A percentile compares a stretch with the other conserved stretches of the same genome.
Evolutionary conservation across 1,140 invertebrate genomes (phyloP).

Genomic region (Anthonomus grandis): DNA sequence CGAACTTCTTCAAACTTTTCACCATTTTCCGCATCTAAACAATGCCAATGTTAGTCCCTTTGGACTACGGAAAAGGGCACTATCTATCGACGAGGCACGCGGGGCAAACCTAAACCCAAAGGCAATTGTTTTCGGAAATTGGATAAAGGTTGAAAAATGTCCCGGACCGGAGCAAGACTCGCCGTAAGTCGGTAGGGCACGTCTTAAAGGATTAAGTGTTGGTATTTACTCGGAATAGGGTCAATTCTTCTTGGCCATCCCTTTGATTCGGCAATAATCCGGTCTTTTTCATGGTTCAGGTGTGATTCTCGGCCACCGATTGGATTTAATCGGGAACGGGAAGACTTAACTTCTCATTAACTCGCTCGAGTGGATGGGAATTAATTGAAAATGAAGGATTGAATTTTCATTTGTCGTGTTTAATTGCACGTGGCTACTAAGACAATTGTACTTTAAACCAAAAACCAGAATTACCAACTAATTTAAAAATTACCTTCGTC

Average conservation of each 20-base stretch:
- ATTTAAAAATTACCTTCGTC: too few relatives aligned
- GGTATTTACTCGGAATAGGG: conserved; percentile 25
- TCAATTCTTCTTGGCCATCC: conserved; percentile 24
- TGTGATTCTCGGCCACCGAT: too few relatives aligned
- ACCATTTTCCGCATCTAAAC: too few relatives aligned
- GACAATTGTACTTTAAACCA: too few relatives aligned
- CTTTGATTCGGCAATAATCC: conserved; percentile 17
- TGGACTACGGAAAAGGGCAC: too few relatives aligned
- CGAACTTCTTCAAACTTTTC: too few relatives aligned
- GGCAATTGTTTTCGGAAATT: conserved; percentile 45
- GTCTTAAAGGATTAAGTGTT: conserved; percentile 27
- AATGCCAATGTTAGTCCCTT: too few relatives aligned
- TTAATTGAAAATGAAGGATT: conserved; percentile 18
- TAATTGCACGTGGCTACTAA: too few relatives aligned
- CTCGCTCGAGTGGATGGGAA: conserved; percentile 7
- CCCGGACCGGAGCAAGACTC: conserved; percentile 20
- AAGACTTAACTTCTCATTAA: conserved; percentile 23
- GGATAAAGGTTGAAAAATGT: conserved; percentile 43
- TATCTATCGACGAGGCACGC: too few relatives aligned
- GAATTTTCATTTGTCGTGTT: too few relatives aligned
- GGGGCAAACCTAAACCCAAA: conserved; percentile 14
- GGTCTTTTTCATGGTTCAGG: conserved; percentile 19
- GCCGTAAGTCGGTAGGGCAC: conserved; percentile 15
- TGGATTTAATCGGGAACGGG: conserved; percentile 16
- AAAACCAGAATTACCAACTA: too few relatives aligned